Conservation (phyloP, 2,113 vertebrate genomes). For the Grantiella picta region DNA sequence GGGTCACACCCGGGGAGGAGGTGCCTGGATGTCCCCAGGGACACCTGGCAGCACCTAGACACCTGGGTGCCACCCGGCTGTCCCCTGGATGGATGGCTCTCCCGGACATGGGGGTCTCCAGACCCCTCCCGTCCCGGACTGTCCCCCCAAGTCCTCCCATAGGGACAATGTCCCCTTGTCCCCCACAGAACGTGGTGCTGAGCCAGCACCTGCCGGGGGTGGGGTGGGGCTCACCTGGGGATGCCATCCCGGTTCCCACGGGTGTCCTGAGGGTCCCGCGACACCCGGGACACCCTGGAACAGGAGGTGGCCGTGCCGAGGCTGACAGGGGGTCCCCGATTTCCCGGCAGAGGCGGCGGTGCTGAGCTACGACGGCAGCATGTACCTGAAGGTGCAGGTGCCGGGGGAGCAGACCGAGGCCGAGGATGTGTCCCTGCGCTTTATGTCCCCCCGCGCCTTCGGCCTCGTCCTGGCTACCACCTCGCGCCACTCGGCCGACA, state of each 20-base stretch:
- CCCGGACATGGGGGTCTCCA: background rate
- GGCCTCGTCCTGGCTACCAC: constrained; percentile 94
- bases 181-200: rapidly evolving
- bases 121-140: background rate
- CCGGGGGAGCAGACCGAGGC: constrained; percentile 89
- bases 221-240: background rate
- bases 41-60: background rate
- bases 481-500: constrained; percentile 92
- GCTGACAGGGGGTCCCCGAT: background rate
- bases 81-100: background rate
- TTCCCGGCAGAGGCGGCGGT: constrained; percentile 82
- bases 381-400: constrained; percentile 93
- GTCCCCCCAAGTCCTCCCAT: background rate
- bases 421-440: constrained; percentile 90
- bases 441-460: constrained; percentile 93
- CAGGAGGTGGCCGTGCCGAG: rapidly evolving
- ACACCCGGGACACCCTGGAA: no score
- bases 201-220: no score
- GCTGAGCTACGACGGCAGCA: constrained; percentile 93
- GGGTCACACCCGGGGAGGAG: background rate
- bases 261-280: background rate
- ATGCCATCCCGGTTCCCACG: no score
- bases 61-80: background rate
- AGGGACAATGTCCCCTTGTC: background rate
- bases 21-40: background rate